Percentiles rank a stretch among this genome's conserved stretches.
Evolutionary conservation across 2,888 invertebrate species (phyloP).

Genomic region (Agrochola lychnidis): DNA sequence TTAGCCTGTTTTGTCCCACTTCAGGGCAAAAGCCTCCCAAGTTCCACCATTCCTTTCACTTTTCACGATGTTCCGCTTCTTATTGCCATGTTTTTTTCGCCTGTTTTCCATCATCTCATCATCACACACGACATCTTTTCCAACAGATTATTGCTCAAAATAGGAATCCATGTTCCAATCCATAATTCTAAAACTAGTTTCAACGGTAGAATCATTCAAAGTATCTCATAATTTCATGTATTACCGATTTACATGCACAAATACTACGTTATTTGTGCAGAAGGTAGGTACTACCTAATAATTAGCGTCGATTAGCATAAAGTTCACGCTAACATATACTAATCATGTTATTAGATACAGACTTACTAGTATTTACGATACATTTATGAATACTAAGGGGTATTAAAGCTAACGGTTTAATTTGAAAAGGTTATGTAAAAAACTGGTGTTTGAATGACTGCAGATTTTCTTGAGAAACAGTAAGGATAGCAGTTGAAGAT

Average conservation of each 20-base stretch:
- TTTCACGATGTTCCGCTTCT: too few relatives aligned
- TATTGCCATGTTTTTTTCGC: too few relatives aligned
- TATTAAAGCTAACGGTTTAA: slow-evolving; percentile 9
- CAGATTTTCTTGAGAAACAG: neutral
- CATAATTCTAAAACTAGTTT: slow-evolving; percentile 16
- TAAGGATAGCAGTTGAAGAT: neutral
- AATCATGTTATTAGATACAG: slow-evolving; percentile 51
- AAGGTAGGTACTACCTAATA: slow-evolving; percentile 38
- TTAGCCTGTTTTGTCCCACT: too few relatives aligned
- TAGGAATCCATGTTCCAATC: neutral
- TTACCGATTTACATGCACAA: slow-evolving; percentile 36
- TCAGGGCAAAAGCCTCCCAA: too few relatives aligned
- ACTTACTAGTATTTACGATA: slow-evolving; percentile 33
- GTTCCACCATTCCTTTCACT: too few relatives aligned
- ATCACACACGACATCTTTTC: too few relatives aligned
- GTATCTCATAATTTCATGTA: slow-evolving; percentile 18
- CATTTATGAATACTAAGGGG: slow-evolving; percentile 5
- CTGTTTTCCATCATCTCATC: too few relatives aligned
- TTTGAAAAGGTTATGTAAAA: neutral
- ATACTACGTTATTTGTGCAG: slow-evolving; percentile 35
- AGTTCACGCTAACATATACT: slow-evolving; percentile 44
- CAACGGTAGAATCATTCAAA: slow-evolving; percentile 10
- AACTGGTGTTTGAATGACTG: neutral
- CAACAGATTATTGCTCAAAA: neutral
- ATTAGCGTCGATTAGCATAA: slow-evolving; percentile 50